Evolutionary conservation across 2,113 vertebrate genomes (phyloP), one percentile per base, ranked within the genome.

Genomic region (Myrmecobius fasciatus): DNA sequence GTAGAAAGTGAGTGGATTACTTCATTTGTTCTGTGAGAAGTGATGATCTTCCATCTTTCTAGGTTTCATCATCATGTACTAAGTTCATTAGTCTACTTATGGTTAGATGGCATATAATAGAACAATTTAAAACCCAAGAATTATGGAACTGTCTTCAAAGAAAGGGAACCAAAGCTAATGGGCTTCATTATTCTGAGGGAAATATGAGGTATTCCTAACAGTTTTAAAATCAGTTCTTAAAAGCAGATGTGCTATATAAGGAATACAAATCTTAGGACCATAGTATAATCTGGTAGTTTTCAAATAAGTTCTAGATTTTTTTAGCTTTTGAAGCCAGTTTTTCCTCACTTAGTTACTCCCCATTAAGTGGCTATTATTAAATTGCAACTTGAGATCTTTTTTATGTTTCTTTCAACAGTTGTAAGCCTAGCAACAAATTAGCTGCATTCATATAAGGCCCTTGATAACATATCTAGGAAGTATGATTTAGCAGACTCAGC

Each of bases 91-190:
- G 26, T 95, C 96, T 97, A 43, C 67, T 92, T 91, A 93, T 90
- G 49, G 92, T 8, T 94, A 91, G 49, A 43, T 91, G 95, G 28
- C 96, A 96, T 97, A 52, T 96, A 96, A 54, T 95, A 90, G 89
- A 89, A 94, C 95, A 97, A 95, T 97, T 96, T 94, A 96, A 95
- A 83, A 94, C 96, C 56, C 89, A 96, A 67, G 51, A 95, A 2
- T 95, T 96, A 91, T 96, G 75, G 89, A 95, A 93, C 43, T 94
- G 91, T 91, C 91, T 83, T 96, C 92, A 96, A 94, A 52, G 53
- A 96, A 94, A 52, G 51, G 93, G 95, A 89, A 51, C 96, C 96
- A 52, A 52, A 97, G 17, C 92, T 93, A 46, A 83, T 60, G 90
- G 60, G 51, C 95, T 53, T 96, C 95, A 53, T 0, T 90, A 89